Evolutionary conservation across 2,113 vertebrate genomes (phyloP).

Genomic region (Tragelaphus scriptus): DNA sequence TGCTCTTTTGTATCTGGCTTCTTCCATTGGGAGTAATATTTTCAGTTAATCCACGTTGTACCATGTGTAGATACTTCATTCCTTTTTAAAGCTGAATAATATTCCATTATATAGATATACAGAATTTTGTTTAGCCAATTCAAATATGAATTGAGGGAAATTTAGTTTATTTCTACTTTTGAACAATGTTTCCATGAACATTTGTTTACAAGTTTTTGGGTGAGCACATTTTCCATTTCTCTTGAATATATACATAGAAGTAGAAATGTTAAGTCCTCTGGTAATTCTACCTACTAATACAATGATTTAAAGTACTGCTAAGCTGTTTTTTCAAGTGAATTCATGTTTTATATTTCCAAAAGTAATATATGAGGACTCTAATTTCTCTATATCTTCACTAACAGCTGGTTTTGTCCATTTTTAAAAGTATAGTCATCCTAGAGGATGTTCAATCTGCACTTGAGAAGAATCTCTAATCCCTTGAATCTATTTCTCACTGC

Average conservation of each 20-base stretch:
- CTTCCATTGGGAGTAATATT: neutral
- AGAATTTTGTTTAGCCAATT: neutral
- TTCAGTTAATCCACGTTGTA: neutral
- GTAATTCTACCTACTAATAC: neutral
- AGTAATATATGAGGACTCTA: neutral
- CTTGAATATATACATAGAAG: neutral
- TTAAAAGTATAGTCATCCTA: neutral
- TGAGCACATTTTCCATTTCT: neutral
- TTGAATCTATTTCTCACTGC: neutral
- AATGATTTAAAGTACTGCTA: neutral
- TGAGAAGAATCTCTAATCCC: neutral
- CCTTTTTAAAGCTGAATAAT: neutral
- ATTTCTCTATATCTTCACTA: neutral
- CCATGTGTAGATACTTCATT: neutral
- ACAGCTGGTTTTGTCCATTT: neutral
- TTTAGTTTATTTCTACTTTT: neutral
- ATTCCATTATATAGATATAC: neutral
- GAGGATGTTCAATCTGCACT: neutral
- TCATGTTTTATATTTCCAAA: neutral
- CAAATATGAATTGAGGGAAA: neutral
- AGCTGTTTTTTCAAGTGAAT: neutral
- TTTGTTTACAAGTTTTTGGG: neutral
- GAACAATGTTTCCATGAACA: neutral
- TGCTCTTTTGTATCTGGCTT: neutral
- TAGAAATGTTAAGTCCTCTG: neutral